phyloP scores from a whole-genome alignment of 37 sponge, comb jelly and placozoan species.

The Spongia lamella region DNA sequence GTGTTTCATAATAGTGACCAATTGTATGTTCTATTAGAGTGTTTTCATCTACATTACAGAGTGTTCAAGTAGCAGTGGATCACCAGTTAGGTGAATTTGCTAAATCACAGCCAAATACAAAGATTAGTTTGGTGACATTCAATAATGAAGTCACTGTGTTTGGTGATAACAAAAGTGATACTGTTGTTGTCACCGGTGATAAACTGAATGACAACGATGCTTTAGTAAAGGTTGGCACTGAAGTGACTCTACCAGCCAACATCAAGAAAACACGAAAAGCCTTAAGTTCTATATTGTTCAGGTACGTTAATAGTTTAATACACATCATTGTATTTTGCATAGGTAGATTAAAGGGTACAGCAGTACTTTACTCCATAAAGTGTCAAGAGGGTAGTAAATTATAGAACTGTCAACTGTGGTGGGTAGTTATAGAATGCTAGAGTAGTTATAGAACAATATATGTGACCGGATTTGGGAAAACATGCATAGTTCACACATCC shows the following conservation, averaged over 20 bases:
- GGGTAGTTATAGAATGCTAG: too few species aligned
- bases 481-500: too few species aligned
- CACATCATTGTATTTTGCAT: too few species aligned
- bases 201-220: constrained; percentile 61
- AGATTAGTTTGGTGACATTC: constrained; percentile 76
- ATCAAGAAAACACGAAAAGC: constrained; percentile 45
- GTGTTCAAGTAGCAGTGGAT: constrained; percentile 87
- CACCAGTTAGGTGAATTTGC: constrained; percentile 58
- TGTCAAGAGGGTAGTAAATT: too few species aligned
- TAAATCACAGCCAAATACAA: constrained; percentile 44
- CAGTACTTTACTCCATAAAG: too few species aligned
- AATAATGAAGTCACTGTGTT: constrained; percentile 81
- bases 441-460: too few species aligned
- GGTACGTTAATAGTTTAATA: too few species aligned
- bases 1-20: too few species aligned
- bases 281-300: constrained; percentile 69
- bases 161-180: constrained; percentile 65
- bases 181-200: constrained; percentile 79
- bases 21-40: too few species aligned
- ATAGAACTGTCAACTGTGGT: too few species aligned
- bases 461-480: too few species aligned
- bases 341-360: too few species aligned
- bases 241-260: constrained; percentile 57
- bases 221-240: constrained; percentile 61
- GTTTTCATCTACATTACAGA: constrained; percentile 20